Evolutionary conservation across 2,113 vertebrate genomes (phyloP).

Genomic region (Panurus biarmicus): DNA sequence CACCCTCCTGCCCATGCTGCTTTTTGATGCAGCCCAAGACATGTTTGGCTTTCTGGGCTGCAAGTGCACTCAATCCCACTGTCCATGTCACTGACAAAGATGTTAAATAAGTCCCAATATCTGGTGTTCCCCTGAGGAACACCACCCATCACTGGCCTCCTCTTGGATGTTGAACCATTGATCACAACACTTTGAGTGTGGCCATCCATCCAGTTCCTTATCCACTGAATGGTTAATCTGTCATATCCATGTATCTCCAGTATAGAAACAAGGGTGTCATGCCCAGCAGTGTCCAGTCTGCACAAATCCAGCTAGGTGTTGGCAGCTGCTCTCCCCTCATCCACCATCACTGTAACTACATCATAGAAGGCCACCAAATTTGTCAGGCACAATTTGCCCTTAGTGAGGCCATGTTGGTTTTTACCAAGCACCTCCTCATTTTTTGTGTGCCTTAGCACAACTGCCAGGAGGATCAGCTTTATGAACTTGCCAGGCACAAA

Average conservation of each 20-base stretch:
- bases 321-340: background rate
- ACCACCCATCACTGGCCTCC: background rate
- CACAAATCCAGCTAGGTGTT: background rate
- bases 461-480: background rate
- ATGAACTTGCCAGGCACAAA: background rate
- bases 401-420: background rate
- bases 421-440: background rate
- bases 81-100: background rate
- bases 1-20: background rate
- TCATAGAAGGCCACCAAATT: background rate
- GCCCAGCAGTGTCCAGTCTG: background rate
- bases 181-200: no score
- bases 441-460: background rate
- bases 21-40: background rate
- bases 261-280: background rate
- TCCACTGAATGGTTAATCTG: background rate
- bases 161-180: background rate
- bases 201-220: background rate
- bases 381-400: background rate
- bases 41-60: background rate
- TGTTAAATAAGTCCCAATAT: background rate
- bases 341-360: background rate
- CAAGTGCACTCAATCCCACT: background rate
- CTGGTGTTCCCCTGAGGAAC: background rate
- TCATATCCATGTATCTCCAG: background rate